phyloP scores from a whole-genome alignment of 2,797 vertebrate species.

The Spinus pinus region DNA sequence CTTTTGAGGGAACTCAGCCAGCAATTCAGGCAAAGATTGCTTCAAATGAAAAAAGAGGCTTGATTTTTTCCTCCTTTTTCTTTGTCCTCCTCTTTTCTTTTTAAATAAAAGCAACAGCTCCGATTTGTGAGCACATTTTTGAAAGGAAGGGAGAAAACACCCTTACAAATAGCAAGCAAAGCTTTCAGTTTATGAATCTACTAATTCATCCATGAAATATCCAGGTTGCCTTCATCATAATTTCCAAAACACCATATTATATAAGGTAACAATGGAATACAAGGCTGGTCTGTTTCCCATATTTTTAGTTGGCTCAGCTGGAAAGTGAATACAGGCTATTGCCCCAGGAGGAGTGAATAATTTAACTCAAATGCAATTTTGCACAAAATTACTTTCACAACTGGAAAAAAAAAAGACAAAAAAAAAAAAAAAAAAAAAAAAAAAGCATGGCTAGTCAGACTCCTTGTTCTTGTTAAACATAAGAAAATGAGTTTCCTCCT shows the following conservation, averaged over 20 bases:
- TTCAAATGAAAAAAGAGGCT: background rate
- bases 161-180: constrained; percentile 13
- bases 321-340: constrained; percentile 36
- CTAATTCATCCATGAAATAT: constrained; percentile 48
- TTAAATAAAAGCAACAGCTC: background rate
- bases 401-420: background rate
- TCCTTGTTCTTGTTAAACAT: background rate
- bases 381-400: constrained; percentile 43
- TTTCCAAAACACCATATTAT: constrained; percentile 50
- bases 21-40: background rate
- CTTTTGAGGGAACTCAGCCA: background rate
- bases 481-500: rapidly evolving
- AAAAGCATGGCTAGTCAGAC: background rate
- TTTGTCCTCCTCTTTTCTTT: background rate
- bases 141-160: background rate
- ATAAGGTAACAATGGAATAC: constrained; percentile 37
- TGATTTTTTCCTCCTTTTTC: background rate
- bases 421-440: too few relatives aligned
- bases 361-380: constrained; percentile 38
- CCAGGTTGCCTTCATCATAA: constrained; percentile 43
- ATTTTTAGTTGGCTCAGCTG: constrained; percentile 41
- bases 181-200: constrained; percentile 32
- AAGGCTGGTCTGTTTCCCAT: constrained; percentile 41
- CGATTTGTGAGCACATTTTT: background rate
- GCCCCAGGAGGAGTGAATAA: constrained; percentile 46